phyloP scores from a whole-genome alignment of 2,113 vertebrate species.

The Microtus pennsylvanicus region DNA sequence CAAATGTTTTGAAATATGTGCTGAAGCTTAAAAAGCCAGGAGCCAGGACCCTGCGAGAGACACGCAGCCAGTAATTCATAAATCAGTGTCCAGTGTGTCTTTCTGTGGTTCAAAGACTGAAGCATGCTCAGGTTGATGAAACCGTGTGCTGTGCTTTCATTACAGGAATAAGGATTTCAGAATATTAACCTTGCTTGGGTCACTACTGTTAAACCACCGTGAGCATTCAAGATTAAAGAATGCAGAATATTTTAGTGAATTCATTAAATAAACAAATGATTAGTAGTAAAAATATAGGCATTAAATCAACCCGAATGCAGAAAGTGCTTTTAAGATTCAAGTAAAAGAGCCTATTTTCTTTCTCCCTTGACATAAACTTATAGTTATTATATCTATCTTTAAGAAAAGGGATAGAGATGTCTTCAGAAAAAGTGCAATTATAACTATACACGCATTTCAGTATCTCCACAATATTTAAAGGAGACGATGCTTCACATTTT shows the following conservation, averaged over 20 bases:
- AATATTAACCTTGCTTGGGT: conserved; percentile 48
- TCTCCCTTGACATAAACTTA: background rate
- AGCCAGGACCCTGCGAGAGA: background rate
- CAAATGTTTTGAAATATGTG: conserved; percentile 13
- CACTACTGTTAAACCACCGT: conserved; percentile 32
- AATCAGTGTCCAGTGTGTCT: background rate
- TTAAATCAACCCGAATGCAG: conserved; percentile 32
- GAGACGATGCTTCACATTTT: conserved; percentile 25
- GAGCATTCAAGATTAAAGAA: conserved; percentile 42
- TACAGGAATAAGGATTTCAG: conserved; percentile 59
- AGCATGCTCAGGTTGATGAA: conserved; percentile 49
- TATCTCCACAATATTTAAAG: conserved; percentile 43
- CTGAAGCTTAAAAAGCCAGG: background rate
- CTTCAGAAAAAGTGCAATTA: background rate
- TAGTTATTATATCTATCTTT: background rate
- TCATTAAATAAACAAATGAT: conserved; percentile 53
- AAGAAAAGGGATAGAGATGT: conserved; percentile 40
- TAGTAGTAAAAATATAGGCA: background rate
- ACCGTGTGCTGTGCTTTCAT: conserved; percentile 29
- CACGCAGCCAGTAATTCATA: background rate
- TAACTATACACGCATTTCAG: background rate
- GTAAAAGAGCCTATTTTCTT: background rate
- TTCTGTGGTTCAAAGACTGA: conserved; percentile 20
- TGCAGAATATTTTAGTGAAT: conserved; percentile 47
- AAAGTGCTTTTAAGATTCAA: background rate